Conservation (phyloP, 1,140 invertebrate genomes). For the Andrena cerasifolii region DNA sequence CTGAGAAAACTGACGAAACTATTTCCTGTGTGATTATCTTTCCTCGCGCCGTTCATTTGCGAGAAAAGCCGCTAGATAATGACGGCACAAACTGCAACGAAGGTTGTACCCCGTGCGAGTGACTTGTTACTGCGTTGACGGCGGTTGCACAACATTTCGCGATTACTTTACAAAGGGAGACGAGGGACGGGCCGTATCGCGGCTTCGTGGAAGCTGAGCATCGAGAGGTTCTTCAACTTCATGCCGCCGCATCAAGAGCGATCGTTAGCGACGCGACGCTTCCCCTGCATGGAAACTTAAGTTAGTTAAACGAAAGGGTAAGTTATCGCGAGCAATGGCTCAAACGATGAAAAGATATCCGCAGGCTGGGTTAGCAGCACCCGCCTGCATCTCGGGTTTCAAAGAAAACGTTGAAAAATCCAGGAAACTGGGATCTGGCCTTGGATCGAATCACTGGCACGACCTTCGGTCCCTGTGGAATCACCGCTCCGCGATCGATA, state of each 20-base stretch:
- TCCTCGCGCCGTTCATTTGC: too few species aligned
- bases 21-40: too few species aligned
- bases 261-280: background rate
- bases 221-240: background rate
- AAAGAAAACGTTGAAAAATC: conserved; percentile 34
- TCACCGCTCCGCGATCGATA: background rate
- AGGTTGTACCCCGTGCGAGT: too few species aligned
- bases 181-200: too few species aligned
- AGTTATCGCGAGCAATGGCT: background rate
- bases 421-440: conserved; percentile 34
- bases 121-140: too few species aligned
- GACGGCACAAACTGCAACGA: too few species aligned
- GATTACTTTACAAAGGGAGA: too few species aligned
- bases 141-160: too few species aligned
- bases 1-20: too few species aligned
- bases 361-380: background rate
- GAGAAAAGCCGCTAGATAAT: too few species aligned
- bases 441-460: conserved; percentile 18
- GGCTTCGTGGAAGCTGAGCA: too few species aligned
- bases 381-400: conserved; percentile 19
- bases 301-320: too few species aligned
- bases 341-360: background rate
- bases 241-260: background rate
- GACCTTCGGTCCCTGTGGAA: conserved; percentile 1
- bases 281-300: background rate